A percentile compares a stretch with the other conserved stretches of the same genome.
Conservation (phyloP, 1,140 invertebrate genomes). For the Brachionus paranguensis region DNA sequence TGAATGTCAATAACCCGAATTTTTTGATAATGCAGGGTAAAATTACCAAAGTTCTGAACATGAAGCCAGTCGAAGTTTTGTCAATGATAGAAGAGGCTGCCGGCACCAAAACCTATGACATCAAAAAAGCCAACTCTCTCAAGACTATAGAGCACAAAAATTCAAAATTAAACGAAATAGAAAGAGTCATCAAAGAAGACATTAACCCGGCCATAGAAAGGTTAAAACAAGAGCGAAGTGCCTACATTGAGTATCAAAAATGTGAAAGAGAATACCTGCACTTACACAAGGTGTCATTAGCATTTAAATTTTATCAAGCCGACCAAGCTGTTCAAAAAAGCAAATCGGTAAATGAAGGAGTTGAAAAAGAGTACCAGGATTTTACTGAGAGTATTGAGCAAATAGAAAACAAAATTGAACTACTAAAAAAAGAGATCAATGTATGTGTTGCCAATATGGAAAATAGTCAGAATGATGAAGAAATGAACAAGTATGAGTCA, state of each 20-base stretch:
- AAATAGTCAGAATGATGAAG: background rate
- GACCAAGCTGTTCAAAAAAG: conserved; percentile 13
- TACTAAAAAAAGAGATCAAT: conserved; percentile 1
- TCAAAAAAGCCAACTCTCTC: conserved; percentile 78
- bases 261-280: conserved; percentile 56
- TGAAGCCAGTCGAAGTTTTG: conserved; percentile 95
- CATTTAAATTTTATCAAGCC: conserved; percentile 6
- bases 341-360: background rate
- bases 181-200: conserved; percentile 76
- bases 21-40: conserved; percentile 99
- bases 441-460: background rate
- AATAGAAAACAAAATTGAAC: background rate
- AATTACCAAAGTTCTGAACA: conserved; percentile 97
- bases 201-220: conserved; percentile 79
- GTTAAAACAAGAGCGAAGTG: conserved; percentile 73
- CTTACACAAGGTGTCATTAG: conserved; percentile 11
- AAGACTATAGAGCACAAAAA: conserved; percentile 91
- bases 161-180: conserved; percentile 76
- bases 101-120: conserved; percentile 93
- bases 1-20: conserved; percentile 98
- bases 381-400: background rate
- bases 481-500: background rate
- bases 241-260: conserved; percentile 82
- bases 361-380: background rate
- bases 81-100: conserved; percentile 98